Evolutionary conservation across 2,113 vertebrate species (phyloP), one percentile per base, ranked within the genome.

Genomic region (Pterocles burchelli): DNA sequence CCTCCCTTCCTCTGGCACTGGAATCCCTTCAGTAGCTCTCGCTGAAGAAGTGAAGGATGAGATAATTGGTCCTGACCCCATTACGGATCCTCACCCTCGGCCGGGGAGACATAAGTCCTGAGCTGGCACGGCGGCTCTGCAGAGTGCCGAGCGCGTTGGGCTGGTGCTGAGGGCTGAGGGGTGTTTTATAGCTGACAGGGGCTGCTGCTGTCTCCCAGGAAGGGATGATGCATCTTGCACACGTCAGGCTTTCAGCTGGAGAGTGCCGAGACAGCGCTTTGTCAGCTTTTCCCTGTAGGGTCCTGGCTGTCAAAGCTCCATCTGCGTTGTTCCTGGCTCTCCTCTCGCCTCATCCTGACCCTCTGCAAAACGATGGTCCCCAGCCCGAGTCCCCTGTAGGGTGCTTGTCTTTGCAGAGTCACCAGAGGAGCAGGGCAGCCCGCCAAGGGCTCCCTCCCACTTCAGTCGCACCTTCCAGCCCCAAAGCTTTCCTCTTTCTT

Each of bases 251-350:
- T 74, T 25, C 85, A 38, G 46, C 81, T 61, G 10, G 38, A 1
- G 6, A 48, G 38, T 46, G 9, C 0, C 1, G 70, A 91, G 49
- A n/a, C 63, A 62, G 36, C 2, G 0, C 41, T 2, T 0, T 22
- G 34, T 10, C 21, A 58, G 41, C 31, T 81, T 58, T 33, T 66
- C 73, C 67, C 66, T 48, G 17, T 5, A 73, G 36, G 46, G 11
- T 33, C 46, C 45, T 31, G 17, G 57, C 17, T 38, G 34, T 38
- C 70, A 57, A 77, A 52, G 63, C 25, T 80, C 43, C 29, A 4
- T 48, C 22, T 34, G 24, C 6, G 0, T 8, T n/a, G 6, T 29
- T 68, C 46, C 49, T 57, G 6, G 0, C 58, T 33, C 33, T 81
- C 10, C 52, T 72, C 58, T n/a, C 4, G 0, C 34, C 20, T 59